Percentiles rank a stretch among this genome's conserved stretches.
These are phyloP conservation scores for Erythrocercus mccallii DNA, from an alignment of 2,113 vertebrate genomes.

Conservation along the genomic window DNA sequence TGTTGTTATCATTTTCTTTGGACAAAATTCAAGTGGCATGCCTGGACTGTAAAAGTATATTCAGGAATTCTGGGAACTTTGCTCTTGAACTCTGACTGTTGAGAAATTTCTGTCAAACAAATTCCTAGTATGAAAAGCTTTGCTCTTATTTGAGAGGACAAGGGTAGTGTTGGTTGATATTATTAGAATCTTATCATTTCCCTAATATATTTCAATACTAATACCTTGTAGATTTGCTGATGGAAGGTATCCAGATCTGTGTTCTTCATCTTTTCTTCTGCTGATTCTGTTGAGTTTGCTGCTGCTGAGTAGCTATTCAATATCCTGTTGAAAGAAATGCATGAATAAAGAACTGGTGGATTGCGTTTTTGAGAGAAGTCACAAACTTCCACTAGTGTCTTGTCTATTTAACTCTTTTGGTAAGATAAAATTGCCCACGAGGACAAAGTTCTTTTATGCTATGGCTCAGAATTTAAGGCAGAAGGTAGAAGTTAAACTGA, in stretches of 20 bases:
- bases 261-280: background rate
- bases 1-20: background rate
- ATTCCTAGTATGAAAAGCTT: background rate
- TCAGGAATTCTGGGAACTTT: background rate
- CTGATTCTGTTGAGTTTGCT: background rate
- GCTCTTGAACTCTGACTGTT: background rate
- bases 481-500: background rate
- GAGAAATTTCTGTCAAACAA: background rate
- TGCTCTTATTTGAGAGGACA: background rate
- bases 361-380: background rate
- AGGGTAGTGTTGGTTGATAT: background rate
- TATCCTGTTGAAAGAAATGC: background rate
- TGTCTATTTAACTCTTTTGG: background rate
- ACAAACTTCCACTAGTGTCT: background rate
- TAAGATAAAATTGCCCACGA: background rate
- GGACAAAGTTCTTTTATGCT: background rate
- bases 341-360: background rate
- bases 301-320: background rate
- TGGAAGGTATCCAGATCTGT: background rate
- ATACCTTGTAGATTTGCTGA: background rate
- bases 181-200: background rate
- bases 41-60: background rate
- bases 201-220: background rate
- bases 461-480: background rate
- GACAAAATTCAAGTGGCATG: background rate